Evolutionary conservation across 2,888 invertebrate genomes (phyloP), one percentile per base, ranked within the genome.

Genomic region (Protophormia terraenovae): DNA sequence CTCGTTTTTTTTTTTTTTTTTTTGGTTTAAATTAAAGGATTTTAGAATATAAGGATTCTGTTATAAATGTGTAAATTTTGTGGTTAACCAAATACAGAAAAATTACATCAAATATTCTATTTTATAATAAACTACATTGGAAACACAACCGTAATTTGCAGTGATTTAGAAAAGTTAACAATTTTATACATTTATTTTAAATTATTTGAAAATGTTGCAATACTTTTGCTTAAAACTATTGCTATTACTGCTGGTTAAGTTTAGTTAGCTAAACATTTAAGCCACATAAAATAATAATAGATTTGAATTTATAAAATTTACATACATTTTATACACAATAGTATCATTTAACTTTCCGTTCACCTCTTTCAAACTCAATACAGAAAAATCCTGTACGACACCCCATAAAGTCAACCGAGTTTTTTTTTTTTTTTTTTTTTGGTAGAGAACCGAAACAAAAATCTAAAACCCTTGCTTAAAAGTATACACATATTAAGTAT

Each of bases 401-500:
- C 14, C 16, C 58, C 38, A 67, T 67, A 67, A 75, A 67, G 35
- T 60, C n/a, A 72, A 81, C 58, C 22, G 27, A 24, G n/a, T n/a
- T n/a, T n/a, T n/a, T n/a, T n/a, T n/a, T n/a, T n/a, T n/a, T n/a
- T n/a, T n/a, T n/a, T n/a, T 66, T 66, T 45, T 55, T 4, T 24
- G 58, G 53, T 66, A 29, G 64, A 14, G 29, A 19, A 55, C 22
- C 24, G 41, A 32, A 66, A 58, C 32, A 1, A 32, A 41, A 47
- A 27, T 35, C 35, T 27, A 38, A 60, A 60, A 50, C 45, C 58
- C 12, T 60, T 81, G 27, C n/a, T n/a, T 67, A 60, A 78, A 64
- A 22, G 12, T 8, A 55, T 75, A 75, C 66, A 75, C 50, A 73
- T 78, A 38, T 62, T 60, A n/a, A 60, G 60, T 50, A 60, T 75